A percentile compares a stretch with the other conserved stretches of the same genome.
Evolutionary conservation across 2,888 invertebrate genomes (phyloP).

Genomic region (Drosophila mayaguana): DNA sequence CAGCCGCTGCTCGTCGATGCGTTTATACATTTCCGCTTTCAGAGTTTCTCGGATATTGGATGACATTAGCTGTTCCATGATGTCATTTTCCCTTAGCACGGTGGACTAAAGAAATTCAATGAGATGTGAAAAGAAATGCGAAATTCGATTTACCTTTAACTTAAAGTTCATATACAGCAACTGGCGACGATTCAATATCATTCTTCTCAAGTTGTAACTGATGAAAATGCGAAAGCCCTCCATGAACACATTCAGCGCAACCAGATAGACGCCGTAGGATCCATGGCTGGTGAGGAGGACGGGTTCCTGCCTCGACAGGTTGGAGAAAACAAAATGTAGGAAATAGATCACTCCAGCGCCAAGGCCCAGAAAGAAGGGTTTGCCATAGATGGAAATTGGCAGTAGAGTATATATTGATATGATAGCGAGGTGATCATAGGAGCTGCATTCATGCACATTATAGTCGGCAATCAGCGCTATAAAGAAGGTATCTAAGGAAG

Average conservation of each 20-base stretch:
- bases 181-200: slow-evolving; percentile 38
- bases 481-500: not conserved
- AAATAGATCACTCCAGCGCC: slow-evolving; percentile 15
- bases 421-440: slow-evolving; percentile 45
- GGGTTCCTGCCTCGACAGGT: rapidly evolving
- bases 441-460: not conserved
- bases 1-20: slow-evolving; percentile 80
- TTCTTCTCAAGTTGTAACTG: slow-evolving; percentile 22
- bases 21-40: slow-evolving; percentile 86
- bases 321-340: not conserved
- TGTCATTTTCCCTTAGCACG: slow-evolving; percentile 90
- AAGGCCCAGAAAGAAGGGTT: slow-evolving; percentile 30
- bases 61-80: slow-evolving; percentile 94
- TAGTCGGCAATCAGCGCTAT: rapidly evolving
- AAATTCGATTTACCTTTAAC: slow-evolving; percentile 22
- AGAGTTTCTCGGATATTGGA: slow-evolving; percentile 90
- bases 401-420: slow-evolving; percentile 44
- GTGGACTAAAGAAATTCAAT: slow-evolving; percentile 10
- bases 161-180: slow-evolving; percentile 37
- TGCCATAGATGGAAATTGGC: slow-evolving; percentile 38
- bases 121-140: too few relatives aligned
- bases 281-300: not conserved
- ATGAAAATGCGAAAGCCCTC: slow-evolving; percentile 7
- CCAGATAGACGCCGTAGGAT: slow-evolving; percentile 9
- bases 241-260: slow-evolving; percentile 26